Evolutionary conservation across 2,797 vertebrate genomes (phyloP), one percentile per base, ranked within the genome.

Genomic region (Pteronotus mesoamericanus): DNA sequence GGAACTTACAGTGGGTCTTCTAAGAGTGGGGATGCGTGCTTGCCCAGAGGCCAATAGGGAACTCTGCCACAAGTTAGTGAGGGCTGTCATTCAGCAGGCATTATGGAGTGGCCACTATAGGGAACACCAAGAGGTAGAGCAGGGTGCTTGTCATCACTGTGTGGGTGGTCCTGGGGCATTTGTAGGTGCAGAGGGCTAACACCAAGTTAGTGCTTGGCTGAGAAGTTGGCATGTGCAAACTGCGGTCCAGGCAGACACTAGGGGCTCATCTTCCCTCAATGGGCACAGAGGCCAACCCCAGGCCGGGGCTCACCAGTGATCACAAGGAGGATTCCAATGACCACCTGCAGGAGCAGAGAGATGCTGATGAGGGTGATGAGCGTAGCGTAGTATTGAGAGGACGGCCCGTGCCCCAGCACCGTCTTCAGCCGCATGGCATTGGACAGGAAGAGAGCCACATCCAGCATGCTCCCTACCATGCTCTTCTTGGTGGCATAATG

Each of bases 401-500:
- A 98, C 0, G 99, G 85, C 1, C 99, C 99, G 91, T 99, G 99
- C 97, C 99, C 99, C 92, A 99, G 98, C 91, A 99, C 99, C 0
- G 98, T 99, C 78, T 99, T 99, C 98, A 99, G 99, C 98, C 99
- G 99, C 0, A 98, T 98, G 94, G 99, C 98, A 0, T 99, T 99
- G 0, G 99, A 99, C 99, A 99, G 99, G 98, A 99, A 99, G 46
- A 99, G 98, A 0, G 99, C 99, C 94, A 99, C 98, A 0, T 99
- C 99, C 98, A 99, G 94, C 99, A 99, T 99, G 98, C 99, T 99
- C 97, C 99, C 99, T 0, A 99, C 99, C 64, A 99, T 98, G 0
- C 99, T 99, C 97, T 99, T 99, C 99, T 99, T 99, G 0, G 99
- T 99, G 6, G 99, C 99, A 0, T 99, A 99, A 68, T 99, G 99